phyloP scores from a whole-genome alignment of 2,113 vertebrate genomes.

The Carlito syrichta region DNA sequence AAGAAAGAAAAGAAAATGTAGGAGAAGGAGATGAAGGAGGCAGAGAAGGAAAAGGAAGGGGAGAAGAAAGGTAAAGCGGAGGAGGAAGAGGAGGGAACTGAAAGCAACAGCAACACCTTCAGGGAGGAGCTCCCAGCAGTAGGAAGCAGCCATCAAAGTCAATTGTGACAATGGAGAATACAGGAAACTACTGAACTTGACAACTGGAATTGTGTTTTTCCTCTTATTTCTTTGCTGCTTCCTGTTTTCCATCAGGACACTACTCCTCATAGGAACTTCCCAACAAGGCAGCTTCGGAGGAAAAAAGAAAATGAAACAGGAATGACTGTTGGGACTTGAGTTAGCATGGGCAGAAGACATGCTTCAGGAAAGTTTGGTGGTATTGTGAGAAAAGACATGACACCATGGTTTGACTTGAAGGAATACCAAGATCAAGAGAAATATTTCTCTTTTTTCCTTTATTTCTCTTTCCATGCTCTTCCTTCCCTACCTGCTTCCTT shows the following conservation, averaged over 20 bases:
- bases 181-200: not conserved
- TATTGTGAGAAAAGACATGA: not conserved
- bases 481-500: too few relatives aligned
- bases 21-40: too few relatives aligned
- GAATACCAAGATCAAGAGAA: not conserved
- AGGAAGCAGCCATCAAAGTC: not conserved
- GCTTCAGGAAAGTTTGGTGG: not conserved
- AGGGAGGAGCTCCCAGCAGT: not conserved
- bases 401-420: not conserved
- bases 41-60: too few relatives aligned
- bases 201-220: not conserved
- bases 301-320: not conserved
- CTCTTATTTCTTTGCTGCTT: too few relatives aligned
- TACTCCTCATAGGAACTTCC: too few relatives aligned
- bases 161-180: not conserved
- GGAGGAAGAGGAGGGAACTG: too few relatives aligned
- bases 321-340: not conserved
- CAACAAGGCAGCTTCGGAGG: not conserved
- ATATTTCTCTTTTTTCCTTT: not conserved
- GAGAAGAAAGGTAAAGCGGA: too few relatives aligned
- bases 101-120: not conserved
- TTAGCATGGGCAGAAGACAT: not conserved
- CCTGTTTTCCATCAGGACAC: too few relatives aligned
- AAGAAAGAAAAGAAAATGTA: too few relatives aligned
- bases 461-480: not conserved